Base-by-base conservation (phyloP, 2,113 vertebrate species). In the Amphiprion ocellaris region DNA sequence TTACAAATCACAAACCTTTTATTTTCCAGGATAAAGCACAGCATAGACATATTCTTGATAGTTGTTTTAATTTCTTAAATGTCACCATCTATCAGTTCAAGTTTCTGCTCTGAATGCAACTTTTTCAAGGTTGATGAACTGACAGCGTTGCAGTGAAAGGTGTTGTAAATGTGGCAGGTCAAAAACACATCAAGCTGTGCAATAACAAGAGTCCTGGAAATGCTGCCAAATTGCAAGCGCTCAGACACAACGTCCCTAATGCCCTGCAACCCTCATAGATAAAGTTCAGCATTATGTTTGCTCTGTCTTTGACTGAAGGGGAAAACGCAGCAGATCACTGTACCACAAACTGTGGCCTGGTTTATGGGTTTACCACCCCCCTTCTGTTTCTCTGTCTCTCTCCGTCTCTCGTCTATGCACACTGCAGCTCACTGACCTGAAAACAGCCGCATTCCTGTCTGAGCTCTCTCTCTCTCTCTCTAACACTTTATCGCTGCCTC, bases 391-490 rank as follows among this genome's bases (percentile, higher is more conserved):
- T 71, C 62, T 69, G 30, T 78, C 10, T 68, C 82, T 68, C 82
- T 80, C 39, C 69, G 30, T 70, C 78, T 74, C 53, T 86, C 49
- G 84, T 61, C 75, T 9, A 78, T 76, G 59, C 81, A 72, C 63
- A 69, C 73, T 85, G 82, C 83, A 82, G 83, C 84, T 91, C 93
- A 93, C 85, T 94, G 93, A 95, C 94, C 93, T 94, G 91, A 94
- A 95, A 94, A 94, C 87, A 89, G 81, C 83, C 65, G 46, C 92
- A 93, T 92, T 93, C 92, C 91, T 92, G 83, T 84, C 84, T 92
- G 84, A 93, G 88, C 85, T 88, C 80, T 83, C 73, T 74, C 67
- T 66, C 53, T 55, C 77, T 71, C 70, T 74, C 74, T 83, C 60
- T 17, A 81, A 87, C 81, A 53, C 59, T 73, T 82, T 77, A 82